Evolutionary conservation across 2,888 invertebrate species (phyloP), one percentile per base, ranked within the genome.

Genomic region (Hemicrepidius hirtus): DNA sequence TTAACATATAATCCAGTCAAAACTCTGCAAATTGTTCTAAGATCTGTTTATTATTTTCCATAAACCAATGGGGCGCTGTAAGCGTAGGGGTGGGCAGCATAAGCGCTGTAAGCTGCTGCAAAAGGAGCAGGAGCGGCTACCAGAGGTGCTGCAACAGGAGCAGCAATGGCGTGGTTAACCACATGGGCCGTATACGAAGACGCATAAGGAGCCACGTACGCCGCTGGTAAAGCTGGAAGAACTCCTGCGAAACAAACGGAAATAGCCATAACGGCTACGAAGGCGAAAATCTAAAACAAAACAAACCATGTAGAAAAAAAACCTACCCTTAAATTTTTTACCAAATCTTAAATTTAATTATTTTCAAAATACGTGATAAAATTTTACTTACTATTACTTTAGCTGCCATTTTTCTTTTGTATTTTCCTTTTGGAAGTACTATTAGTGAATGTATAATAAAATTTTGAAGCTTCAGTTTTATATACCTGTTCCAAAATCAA

Each of bases 121-220:
- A 40, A 4, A 4, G 84, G 71, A 7, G 75, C 75, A 5, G 79
- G 75, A 20, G 85, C 84, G 0, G 40, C 40, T 16, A 86, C 77
- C 1, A 83, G 80, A 21, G 86, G 84, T 12, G 85, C 82, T 9
- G 88, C 83, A 4, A 90, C 89, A 0, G 94, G 94, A 9, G 92
- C 88, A 21, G 93, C 93, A 3, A 93, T 89, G 0, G 94, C 94
- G 80, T 94, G 94, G 86, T 94, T 93, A 68, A 94, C 88, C 18
- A 91, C 88, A 80, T 93, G 94, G 0, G 93, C 93, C 72, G 93
- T 93, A 86, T 93, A 94, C 12, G 93, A 93, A 78, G 90, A 91
- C 64, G 94, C 94, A 79, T 93, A 93, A 2, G 94, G 93, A 0
- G 93, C 92, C 3, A 93, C 74, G 68, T 90, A 89, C 63, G 90